phyloP scores from a whole-genome alignment of 2,113 vertebrate genomes.

The Taxidea taxus region DNA sequence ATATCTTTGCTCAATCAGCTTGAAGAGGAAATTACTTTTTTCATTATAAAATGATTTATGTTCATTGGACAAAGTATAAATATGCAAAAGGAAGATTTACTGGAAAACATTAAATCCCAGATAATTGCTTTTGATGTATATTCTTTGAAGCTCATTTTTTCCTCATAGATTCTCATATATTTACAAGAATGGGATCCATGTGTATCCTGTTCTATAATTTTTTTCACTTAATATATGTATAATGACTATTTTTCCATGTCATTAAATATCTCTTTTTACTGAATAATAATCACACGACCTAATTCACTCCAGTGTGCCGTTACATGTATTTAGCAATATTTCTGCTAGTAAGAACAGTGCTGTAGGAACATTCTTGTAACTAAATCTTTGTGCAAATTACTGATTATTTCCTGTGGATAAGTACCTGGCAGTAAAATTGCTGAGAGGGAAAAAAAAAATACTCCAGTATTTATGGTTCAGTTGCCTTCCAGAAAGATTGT shows the following conservation, averaged over 20 bases:
- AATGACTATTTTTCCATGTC: background rate
- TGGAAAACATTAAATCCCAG: background rate
- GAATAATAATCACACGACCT: background rate
- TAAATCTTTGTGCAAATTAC: conserved; percentile 8
- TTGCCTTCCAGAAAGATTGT: background rate
- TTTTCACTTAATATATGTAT: background rate
- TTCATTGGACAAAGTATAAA: background rate
- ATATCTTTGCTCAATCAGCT: conserved; percentile 4
- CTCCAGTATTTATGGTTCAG: background rate
- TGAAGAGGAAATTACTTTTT: background rate
- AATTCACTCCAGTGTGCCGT: background rate
- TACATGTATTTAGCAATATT: background rate
- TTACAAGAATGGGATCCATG: background rate
- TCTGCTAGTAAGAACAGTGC: background rate
- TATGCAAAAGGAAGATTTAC: background rate
- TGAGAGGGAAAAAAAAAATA: background rate
- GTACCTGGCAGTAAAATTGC: background rate
- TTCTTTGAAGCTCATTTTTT: background rate
- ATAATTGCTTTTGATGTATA: background rate
- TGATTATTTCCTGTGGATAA: conserved; percentile 32
- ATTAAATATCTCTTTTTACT: conserved; percentile 19
- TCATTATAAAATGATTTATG: background rate
- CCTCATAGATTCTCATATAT: background rate
- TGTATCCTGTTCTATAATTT: background rate
- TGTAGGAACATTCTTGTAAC: background rate